Evolutionary conservation across 2,888 invertebrate species (phyloP).

Genomic region (Melikaiella ostensackeni): DNA sequence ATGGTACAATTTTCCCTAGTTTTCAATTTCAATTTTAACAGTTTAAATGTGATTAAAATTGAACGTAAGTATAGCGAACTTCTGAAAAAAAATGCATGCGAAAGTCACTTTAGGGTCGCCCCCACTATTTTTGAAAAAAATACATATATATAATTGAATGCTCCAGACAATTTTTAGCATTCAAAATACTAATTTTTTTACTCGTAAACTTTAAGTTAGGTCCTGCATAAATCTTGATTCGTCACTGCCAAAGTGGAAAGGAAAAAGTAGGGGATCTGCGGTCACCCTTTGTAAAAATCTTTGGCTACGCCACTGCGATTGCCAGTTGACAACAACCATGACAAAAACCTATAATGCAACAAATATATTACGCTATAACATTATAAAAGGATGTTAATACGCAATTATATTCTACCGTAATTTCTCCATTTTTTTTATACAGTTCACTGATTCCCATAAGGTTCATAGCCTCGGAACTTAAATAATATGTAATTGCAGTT

Average conservation of each 20-base stretch:
- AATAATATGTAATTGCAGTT: background rate
- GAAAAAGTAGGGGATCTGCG: background rate
- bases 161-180: too few relatives aligned
- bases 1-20: too few relatives aligned
- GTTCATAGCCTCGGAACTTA: background rate
- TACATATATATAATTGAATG: too few relatives aligned
- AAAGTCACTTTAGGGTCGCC: too few relatives aligned
- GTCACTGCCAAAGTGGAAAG: background rate
- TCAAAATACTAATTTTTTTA: too few relatives aligned
- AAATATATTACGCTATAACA: background rate
- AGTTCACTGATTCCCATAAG: background rate
- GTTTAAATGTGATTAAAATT: too few relatives aligned
- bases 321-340: slow-evolving; percentile 4
- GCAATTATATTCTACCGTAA: background rate
- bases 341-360: background rate
- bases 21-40: too few relatives aligned
- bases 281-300: background rate
- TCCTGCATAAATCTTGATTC: background rate
- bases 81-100: too few relatives aligned
- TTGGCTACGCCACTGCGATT: background rate
- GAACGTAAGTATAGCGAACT: too few relatives aligned
- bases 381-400: background rate
- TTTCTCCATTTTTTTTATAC: background rate
- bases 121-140: too few relatives aligned
- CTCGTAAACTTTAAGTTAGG: background rate